Evolutionary conservation across 2,797 vertebrate genomes (phyloP), one percentile per base, ranked within the genome.

Genomic region (Morus bassanus): DNA sequence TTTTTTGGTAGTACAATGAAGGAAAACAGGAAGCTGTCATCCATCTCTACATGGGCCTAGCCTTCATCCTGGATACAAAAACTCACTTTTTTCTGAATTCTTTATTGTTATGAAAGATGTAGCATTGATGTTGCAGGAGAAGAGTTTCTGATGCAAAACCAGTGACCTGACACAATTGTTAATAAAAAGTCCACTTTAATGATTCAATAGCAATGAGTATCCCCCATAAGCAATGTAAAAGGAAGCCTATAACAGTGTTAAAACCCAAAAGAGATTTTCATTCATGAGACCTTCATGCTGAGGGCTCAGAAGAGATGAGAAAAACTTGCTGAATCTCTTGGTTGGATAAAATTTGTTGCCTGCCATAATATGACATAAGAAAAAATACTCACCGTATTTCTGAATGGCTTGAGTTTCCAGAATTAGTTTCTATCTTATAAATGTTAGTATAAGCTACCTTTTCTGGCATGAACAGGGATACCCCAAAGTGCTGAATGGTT

Each of bases 181-280:
- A 93, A 93, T 87, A 92, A 85, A 89, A 94, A 93, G 84, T 91
- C 63, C 56, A 57, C 41, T 88, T 83, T 68, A 92, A 96, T 92
- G 92, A 93, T 91, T 94, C 91, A 94, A 48, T n/a, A 68, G 60
- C 64, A 94, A 77, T 57, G 41, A 91, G 24, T 74, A 92, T 64
- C 70, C 37, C 92, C 94, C 87, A 89, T 60, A 83, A 95, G 72
- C 60, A 92, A 91, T 93, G 96, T 93, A 83, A 94, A 82, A 91
- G 30, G 60, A 89, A 92, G 60, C 7, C 28, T 89, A 4, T 69
- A 89, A 79, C 33, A 69, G 23, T 7, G 9, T 83, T 92, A 92
- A 96, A 95, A 83, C 5, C 5, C 56, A 93, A 80, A 94, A 64
- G 48, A 79, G 31, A 46, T 77, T 89, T 93, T 79, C 81, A 85